phyloP scores from a whole-genome alignment of 2,113 vertebrate species.

The human (Homo sapiens) region GRCh38 chr6:120979001-120979500 shows the following conservation, averaged over 20 bases:
- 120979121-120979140: slow-evolving; percentile 54
- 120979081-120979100: slow-evolving; percentile 71
- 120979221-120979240: slow-evolving; percentile 49
- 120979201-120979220: slow-evolving; percentile 21
- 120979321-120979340: slow-evolving; percentile 40
- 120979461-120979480: neutral
- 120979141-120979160: slow-evolving; percentile 67
- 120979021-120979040: slow-evolving; percentile 73
- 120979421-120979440: neutral
- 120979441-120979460: slow-evolving; percentile 7
- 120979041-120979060: slow-evolving; percentile 75
- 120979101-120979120: slow-evolving; percentile 56
- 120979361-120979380: slow-evolving; percentile 6
- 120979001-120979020: slow-evolving; percentile 51
- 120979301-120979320: neutral
- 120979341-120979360: neutral
- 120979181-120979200: slow-evolving; percentile 58
- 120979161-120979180: slow-evolving; percentile 59
- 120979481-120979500: neutral
- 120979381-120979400: neutral
- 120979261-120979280: slow-evolving; percentile 38
- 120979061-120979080: slow-evolving; percentile 50
- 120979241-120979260: slow-evolving; percentile 17
- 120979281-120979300: slow-evolving; percentile 38
- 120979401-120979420: slow-evolving; percentile 29